Evolutionary conservation across 2,888 invertebrate genomes (phyloP).

Genomic region (Eugnorisma glareosa): DNA sequence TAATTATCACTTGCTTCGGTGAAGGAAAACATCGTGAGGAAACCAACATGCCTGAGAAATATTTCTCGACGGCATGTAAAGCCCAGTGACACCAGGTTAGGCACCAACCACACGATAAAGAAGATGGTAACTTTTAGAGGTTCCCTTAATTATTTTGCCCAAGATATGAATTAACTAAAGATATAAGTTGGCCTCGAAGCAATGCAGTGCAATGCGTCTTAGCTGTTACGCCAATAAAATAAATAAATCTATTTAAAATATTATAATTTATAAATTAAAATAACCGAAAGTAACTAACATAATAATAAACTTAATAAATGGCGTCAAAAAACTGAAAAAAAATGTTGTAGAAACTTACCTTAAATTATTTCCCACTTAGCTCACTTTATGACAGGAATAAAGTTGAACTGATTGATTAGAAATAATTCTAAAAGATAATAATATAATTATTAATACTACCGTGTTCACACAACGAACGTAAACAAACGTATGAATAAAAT

Average conservation of each 20-base stretch:
- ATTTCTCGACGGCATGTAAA: too few species aligned
- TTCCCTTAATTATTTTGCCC: too few species aligned
- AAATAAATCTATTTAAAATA: background rate
- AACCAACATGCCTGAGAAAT: too few species aligned
- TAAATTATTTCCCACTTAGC: constrained; percentile 10
- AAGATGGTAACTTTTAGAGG: too few species aligned
- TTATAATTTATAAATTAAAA: too few species aligned
- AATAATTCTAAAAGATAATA: constrained; percentile 1
- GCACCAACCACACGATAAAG: too few species aligned
- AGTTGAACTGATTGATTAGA: background rate
- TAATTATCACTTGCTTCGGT: too few species aligned
- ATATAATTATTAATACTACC: background rate
- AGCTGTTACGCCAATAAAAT: background rate
- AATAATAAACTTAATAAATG: too few species aligned
- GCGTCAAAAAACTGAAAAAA: too few species aligned
- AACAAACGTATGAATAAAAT: constrained; percentile 50
- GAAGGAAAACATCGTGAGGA: too few species aligned
- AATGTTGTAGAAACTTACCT: constrained; percentile 40
- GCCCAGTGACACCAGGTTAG: too few species aligned
- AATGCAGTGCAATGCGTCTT: background rate
- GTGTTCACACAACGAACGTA: constrained; percentile 42
- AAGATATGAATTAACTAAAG: background rate
- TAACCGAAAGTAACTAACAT: too few species aligned
- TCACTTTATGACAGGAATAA: constrained; percentile 16
- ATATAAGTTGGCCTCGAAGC: background rate